phyloP scores from a whole-genome alignment of 2,888 invertebrate species.

The Drosophila kuntzei region DNA sequence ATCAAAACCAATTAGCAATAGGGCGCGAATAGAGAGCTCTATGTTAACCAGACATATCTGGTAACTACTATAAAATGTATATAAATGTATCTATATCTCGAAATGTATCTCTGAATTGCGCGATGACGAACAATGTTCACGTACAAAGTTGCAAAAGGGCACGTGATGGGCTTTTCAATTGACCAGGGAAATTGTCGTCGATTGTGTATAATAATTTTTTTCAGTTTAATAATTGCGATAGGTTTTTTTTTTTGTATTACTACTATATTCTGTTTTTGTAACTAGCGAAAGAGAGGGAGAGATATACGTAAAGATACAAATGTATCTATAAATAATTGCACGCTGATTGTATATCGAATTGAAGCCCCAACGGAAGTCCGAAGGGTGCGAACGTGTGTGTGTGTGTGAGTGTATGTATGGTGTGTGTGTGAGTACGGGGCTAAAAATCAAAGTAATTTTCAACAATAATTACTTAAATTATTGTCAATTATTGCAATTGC shows the following conservation, averaged over 20 bases:
- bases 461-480: constrained; percentile 73
- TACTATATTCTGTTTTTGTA: constrained; percentile 14
- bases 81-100: constrained; percentile 6
- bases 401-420: neutral
- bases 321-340: constrained; percentile 51
- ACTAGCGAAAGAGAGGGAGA: neutral
- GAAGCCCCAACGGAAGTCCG: constrained; percentile 41
- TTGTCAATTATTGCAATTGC: constrained; percentile 78
- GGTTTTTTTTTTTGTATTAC: constrained; percentile 38
- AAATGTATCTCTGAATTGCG: constrained; percentile 2
- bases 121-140: constrained; percentile 37
- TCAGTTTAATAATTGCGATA: constrained; percentile 40
- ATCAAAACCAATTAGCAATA: constrained; percentile 74
- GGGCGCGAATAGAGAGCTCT: constrained; percentile 52
- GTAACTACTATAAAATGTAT: constrained; percentile 5
- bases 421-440: neutral
- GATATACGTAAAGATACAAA: neutral
- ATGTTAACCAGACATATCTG: neutral
- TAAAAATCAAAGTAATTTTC: constrained; percentile 70
- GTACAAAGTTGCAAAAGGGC: constrained; percentile 57
- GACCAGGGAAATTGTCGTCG: constrained; percentile 41
- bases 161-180: constrained; percentile 60
- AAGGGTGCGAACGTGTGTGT: constrained; percentile 1
- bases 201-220: constrained; percentile 15
- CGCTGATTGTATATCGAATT: constrained; percentile 44